Percentiles rank a stretch among this genome's conserved stretches.
Conservation (phyloP, 2,888 invertebrate genomes). For the Nesidiocoris tenuis region DNA sequence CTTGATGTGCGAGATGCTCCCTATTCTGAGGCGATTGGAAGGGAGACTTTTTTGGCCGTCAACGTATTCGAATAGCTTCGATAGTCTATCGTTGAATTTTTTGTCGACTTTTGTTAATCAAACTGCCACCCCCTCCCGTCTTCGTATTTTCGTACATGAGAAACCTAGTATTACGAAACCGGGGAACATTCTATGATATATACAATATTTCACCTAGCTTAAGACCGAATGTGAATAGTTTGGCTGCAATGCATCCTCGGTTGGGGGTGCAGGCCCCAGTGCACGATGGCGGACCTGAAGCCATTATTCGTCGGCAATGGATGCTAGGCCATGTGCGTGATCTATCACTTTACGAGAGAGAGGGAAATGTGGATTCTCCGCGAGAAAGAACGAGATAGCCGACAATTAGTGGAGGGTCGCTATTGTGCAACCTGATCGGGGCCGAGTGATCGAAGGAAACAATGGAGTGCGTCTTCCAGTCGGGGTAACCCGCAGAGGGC, state of each 20-base stretch:
- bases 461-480: constrained; percentile 27
- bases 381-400: neutral
- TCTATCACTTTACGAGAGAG: neutral
- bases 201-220: no score
- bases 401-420: constrained; percentile 24
- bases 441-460: constrained; percentile 17
- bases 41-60: no score
- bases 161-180: no score
- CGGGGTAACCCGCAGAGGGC: constrained; percentile 9
- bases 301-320: neutral
- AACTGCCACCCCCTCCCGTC: no score
- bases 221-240: no score
- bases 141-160: no score
- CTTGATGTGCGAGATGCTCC: neutral
- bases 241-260: no score
- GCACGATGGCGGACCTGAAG: neutral
- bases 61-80: no score
- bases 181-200: no score
- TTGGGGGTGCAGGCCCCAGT: neutral
- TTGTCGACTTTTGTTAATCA: no score
- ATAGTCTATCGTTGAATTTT: no score
- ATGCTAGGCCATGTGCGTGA: neutral
- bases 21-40: neutral
- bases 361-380: neutral
- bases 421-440: constrained; percentile 34